These are phyloP conservation scores for Salminus brasiliensis DNA, from an alignment of 2,113 vertebrate genomes.

Conservation along the genomic window DNA sequence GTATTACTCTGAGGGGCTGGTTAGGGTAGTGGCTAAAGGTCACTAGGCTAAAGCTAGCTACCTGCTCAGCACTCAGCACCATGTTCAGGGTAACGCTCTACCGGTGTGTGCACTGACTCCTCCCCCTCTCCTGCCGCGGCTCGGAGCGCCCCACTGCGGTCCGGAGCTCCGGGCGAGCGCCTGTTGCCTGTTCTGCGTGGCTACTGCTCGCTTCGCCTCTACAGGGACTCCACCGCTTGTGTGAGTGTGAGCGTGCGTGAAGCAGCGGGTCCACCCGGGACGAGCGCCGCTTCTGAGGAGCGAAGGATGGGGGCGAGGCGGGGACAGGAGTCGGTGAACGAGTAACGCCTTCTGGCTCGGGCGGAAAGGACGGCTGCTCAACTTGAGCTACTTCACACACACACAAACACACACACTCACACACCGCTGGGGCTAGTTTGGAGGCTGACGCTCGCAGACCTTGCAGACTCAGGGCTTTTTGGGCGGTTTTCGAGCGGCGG, in stretches of 20 bases:
- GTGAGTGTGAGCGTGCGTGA: background rate
- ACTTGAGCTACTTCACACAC: conserved; percentile 8
- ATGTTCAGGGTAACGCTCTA: no score
- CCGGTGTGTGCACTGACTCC: conserved; percentile 4
- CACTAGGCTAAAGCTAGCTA: no score
- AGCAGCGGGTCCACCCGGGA: background rate
- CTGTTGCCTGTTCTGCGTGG: conserved; percentile 25
- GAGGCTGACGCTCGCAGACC: background rate
- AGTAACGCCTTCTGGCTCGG: background rate
- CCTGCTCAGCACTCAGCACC: no score
- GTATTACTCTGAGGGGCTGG: no score
- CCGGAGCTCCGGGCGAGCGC: conserved; percentile 46
- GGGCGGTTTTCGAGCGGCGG: conserved; percentile 48
- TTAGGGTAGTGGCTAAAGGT: no score
- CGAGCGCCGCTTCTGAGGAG: background rate
- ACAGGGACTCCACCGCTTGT: background rate
- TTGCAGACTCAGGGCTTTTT: background rate
- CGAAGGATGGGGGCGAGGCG: conserved; percentile 23
- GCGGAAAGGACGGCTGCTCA: background rate
- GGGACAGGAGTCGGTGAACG: conserved; percentile 12
- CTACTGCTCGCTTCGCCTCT: background rate
- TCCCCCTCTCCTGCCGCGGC: conserved; percentile 9
- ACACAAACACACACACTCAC: no score
- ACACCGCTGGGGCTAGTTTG: background rate
- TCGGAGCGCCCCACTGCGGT: conserved; percentile 62